A percentile compares a stretch with the other conserved stretches of the same genome.
phyloP scores from a whole-genome alignment of 2,113 vertebrate species.

The Cyanoramphus novaezelandiae region DNA sequence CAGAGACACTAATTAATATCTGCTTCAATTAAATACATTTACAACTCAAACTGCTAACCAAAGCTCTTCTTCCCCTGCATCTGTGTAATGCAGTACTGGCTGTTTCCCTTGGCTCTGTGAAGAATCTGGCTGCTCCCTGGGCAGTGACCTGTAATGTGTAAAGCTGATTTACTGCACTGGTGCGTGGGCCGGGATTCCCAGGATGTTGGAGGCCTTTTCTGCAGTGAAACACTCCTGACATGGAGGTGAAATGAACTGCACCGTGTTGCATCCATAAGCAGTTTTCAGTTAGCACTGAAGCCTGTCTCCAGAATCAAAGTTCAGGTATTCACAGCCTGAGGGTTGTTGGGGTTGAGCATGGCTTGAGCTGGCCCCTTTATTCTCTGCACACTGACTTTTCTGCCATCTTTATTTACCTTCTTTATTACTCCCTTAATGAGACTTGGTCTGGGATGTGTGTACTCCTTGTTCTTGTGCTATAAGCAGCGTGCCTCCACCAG shows the following conservation, averaged over 20 bases:
- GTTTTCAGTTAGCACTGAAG: neutral
- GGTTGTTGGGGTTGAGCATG: neutral
- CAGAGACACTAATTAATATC: neutral
- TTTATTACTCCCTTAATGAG: neutral
- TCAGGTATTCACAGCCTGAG: neutral
- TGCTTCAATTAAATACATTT: neutral
- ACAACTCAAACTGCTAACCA: neutral
- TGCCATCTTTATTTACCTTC: neutral
- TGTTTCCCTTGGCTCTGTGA: rapidly evolving
- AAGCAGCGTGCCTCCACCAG: neutral
- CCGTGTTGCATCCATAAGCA: neutral
- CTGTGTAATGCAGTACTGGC: neutral
- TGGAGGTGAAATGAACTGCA: neutral
- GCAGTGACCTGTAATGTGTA: neutral
- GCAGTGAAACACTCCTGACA: neutral
- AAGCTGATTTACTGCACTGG: neutral
- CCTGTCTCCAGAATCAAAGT: neutral
- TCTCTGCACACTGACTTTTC: neutral
- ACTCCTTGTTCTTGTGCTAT: neutral
- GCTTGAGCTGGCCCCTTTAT: neutral
- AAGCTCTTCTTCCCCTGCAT: neutral
- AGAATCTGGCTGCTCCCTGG: neutral
- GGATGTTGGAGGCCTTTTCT: neutral
- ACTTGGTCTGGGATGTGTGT: neutral
- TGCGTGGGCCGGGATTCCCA: neutral